Base-by-base conservation (phyloP, 2,888 invertebrate species). In the Allacma fusca region DNA sequence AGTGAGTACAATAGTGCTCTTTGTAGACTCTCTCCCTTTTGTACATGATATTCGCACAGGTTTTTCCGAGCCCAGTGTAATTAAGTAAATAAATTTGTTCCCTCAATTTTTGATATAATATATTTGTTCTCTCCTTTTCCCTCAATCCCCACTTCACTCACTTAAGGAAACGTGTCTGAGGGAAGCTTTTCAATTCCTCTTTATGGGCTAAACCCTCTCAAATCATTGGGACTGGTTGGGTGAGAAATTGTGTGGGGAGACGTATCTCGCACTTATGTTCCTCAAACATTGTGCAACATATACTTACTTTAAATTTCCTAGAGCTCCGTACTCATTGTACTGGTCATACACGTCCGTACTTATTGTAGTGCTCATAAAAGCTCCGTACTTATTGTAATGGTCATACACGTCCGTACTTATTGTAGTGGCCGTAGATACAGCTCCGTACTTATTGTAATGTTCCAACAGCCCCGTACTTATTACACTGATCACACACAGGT, bases 41-140 rank as follows among this genome's bases (percentile, higher is more conserved):
- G 50, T 50, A 34, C 9, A 16, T 13, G 19, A 50, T n/a, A 50
- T 50, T 50, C 50, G 50, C 50, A 50, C 19, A 50, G n/a, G 34
- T 34, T 34, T 9, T 34, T 1, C 50, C 4, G 50, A 71, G 29
- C 57, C 28, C 57, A 28, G 28, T 57, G 50, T 71, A 71, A 71
- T 71, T 71, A 50, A 57, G 50, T 71, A 71, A 71, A 71, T 71
- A 71, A 71, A 71, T 71, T n/a, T 71, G 28, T 65, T 26, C 29
- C 19, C n/a, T 50, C 34, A 34, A 7, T 50, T 50, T 16, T n/a
- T 40, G 2, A 1, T 16, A 50, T 50, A 50, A 50, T 50, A n/a
- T n/a, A 9, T n/a, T 50, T 50, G 50, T 19, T 2, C 16, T 9
- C 16, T 4, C 16, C 2, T 1, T 65, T 16, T 13, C 65, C 28